Percentiles rank a stretch among this genome's conserved stretches.
Evolutionary conservation across 2,797 vertebrate species (phyloP).

Genomic region (Peromyscus aztecus): DNA sequence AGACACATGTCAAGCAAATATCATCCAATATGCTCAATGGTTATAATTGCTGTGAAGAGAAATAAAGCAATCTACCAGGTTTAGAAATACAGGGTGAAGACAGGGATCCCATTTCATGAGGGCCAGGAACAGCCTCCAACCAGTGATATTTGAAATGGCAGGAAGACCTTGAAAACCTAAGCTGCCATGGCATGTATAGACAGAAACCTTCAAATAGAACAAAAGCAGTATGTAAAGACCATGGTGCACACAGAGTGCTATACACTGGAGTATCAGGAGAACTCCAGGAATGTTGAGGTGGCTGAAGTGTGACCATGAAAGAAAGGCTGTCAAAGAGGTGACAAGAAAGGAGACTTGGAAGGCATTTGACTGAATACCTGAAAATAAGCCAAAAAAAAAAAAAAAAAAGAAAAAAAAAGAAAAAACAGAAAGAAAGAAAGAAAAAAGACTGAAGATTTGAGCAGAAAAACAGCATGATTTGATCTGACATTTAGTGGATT

Average conservation of each 20-base stretch:
- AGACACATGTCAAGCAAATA: not conserved
- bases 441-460: not conserved
- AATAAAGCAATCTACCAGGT: not conserved
- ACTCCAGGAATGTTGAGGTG: not conserved
- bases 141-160: not conserved
- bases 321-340: not conserved
- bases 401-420: too few species aligned
- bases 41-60: not conserved
- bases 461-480: not conserved
- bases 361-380: not conserved
- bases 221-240: not conserved
- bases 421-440: too few species aligned
- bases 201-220: not conserved
- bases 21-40: not conserved
- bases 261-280: not conserved
- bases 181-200: accelerated
- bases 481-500: not conserved
- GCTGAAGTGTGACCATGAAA: accelerated
- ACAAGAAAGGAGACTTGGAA: not conserved
- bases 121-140: not conserved
- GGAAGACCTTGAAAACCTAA: not conserved
- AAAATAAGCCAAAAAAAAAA: not conserved
- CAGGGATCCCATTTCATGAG: not conserved
- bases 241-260: not conserved
- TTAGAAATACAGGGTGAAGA: not conserved